A percentile compares a stretch with the other conserved stretches of the same genome.
These are phyloP conservation scores for Campoplex capitator DNA, from an alignment of 2,888 invertebrate species.

Conservation along the genomic window DNA sequence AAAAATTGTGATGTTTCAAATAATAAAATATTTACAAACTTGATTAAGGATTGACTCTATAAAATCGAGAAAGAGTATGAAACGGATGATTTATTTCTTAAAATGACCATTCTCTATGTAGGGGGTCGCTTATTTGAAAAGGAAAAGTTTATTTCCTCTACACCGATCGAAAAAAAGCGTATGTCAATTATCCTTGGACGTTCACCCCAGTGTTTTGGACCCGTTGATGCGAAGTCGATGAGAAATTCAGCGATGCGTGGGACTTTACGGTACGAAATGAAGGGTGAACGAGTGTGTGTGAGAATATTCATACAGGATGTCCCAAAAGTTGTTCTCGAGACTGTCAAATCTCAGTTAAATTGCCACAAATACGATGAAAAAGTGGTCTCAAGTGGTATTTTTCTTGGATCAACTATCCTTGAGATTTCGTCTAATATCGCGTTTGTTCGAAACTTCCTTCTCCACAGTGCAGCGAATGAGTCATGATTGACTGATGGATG, in stretches of 20 bases:
- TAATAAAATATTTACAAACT: not conserved
- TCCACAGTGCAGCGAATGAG: not conserved
- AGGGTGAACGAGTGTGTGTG: slow-evolving; percentile 25
- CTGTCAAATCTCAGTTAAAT: not conserved
- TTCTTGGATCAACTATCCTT: not conserved
- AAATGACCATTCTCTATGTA: not conserved
- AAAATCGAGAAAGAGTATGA: not conserved
- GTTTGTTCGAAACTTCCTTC: not conserved
- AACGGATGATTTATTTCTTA: not conserved
- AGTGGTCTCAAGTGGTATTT: not conserved
- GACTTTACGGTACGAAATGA: slow-evolving; percentile 37
- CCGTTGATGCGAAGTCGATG: slow-evolving; percentile 57
- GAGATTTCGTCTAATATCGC: not conserved
- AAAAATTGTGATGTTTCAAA: not conserved
- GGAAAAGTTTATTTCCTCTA: slow-evolving; percentile 20
- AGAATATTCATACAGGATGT: slow-evolving; percentile 11
- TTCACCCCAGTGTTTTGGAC: slow-evolving; percentile 42
- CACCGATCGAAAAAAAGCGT: slow-evolving; percentile 29
- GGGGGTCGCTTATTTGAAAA: not conserved
- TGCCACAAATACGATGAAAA: not conserved
- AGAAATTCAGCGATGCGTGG: slow-evolving; percentile 59
- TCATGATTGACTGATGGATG: not conserved
- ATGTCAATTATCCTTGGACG: slow-evolving; percentile 28
- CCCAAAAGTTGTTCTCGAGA: not conserved
- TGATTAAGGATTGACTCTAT: not conserved